Evolutionary conservation across 2,888 invertebrate genomes (phyloP), one percentile per base, ranked within the genome.

Genomic region (Papilio demoleus): DNA sequence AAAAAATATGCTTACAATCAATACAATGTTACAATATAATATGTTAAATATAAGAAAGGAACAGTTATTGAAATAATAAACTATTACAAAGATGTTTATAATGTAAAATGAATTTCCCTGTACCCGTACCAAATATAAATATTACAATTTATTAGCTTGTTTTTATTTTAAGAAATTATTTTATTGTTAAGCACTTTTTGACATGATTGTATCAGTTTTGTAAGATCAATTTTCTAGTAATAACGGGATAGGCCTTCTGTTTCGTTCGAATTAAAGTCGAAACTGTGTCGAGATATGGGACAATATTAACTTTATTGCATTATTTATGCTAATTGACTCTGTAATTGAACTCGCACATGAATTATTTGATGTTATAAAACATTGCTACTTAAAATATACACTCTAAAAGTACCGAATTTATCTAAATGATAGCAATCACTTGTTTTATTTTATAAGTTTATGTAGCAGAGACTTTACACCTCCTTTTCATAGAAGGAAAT

Each of bases 171-270:
- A 24, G n/a, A n/a, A 50, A 40, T 67, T 24, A 50, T 45, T 22
- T 12, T 42, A 38, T 47, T 47, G 3, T 11, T 22, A 11, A 47
- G 50, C 65, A 73, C 50, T 76, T 79, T 38, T 75, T 67, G 53
- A 0, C 11, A 0, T 73, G 73, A 74, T 73, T 74, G 80, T 88
- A 84, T 82, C 53, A 73, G 76, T 87, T 86, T 80, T 81, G 74
- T 81, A 85, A 87, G 83, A 84, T 84, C 84, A 84, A 87, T 88
- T 86, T 85, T 77, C 80, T 75, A 79, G 82, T 87, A 88, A 88
- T 88, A 83, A 86, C 82, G 77, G 65, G 61, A 79, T 75, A 80
- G 79, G 81, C 83, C 83, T 69, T 79, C 81, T 81, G 80, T 80
- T 79, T 76, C 74, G 79, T 76, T 77, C 75, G 72, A 79, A 79